Evolutionary conservation across 2,113 vertebrate genomes (phyloP), one percentile per base, ranked within the genome.

Genomic region (Siniperca chuatsi): DNA sequence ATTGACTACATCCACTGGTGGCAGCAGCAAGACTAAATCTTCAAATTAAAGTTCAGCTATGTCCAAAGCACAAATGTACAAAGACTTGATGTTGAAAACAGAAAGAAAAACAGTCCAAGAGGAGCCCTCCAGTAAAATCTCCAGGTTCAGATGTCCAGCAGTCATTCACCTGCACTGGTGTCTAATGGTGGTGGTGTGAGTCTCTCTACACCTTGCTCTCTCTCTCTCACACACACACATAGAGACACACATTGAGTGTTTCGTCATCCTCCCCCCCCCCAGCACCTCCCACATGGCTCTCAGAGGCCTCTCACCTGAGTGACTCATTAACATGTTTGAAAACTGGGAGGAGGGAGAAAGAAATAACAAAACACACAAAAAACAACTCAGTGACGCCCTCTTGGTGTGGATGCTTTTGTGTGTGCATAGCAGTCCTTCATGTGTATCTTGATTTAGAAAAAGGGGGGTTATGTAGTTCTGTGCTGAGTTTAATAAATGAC

Each of bases 261-360:
- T 80, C 57, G 8, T 81, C 78, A 75, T 71, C 58, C 35, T 69
- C 62, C 46, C 57, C 61, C 33, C 52, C 52, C 25, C 55, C 62
- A 20, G 62, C 80, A 75, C 87, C 81, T 85, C 91, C 93, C 87
- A 88, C 75, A 37, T 76, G 73, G 61, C 68, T 71, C 13, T 9
- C 44, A 25, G 61, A 71, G 52, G 88, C 67, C 70, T 44, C 52
- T 72, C 54, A 76, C 76, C 86, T 83, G 66, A 62, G 64, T 87
- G 60, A 90, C 75, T 87, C 80, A 84, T 84, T 85, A 83, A 89
- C 21, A 16, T 78, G 58, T 88, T 89, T 77, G 54, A 82, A 62
- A 73, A 86, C 29, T 4, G 65, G 75, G 78, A 75, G 65, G 67
- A 80, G 76, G 75, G 35, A n/a, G 48, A n/a, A 15, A 60, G 21